Evolutionary conservation across 2,113 vertebrate genomes (phyloP).

Genomic region (Ariopsis seemanni): DNA sequence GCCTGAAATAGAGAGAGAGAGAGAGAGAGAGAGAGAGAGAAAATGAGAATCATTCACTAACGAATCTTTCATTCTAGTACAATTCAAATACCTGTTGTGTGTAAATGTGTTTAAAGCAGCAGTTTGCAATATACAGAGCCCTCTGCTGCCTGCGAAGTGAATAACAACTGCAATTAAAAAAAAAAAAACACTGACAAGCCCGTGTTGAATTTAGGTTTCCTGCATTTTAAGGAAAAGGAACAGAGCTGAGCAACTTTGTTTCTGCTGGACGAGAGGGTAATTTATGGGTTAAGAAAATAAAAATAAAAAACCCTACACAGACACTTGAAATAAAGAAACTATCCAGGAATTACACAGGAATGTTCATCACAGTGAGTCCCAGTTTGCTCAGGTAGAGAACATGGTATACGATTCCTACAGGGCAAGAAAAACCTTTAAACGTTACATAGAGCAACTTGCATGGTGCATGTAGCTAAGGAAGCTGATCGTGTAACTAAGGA

Average conservation of each 20-base stretch:
- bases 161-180: not conserved
- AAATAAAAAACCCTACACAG: not conserved
- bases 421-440: not conserved
- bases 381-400: not conserved
- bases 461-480: not conserved
- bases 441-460: not conserved
- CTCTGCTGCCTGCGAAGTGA: not conserved
- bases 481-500: not conserved
- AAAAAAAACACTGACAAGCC: not conserved
- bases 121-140: slow-evolving; percentile 18
- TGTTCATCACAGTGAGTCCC: not conserved
- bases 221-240: not conserved
- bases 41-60: slow-evolving; percentile 65
- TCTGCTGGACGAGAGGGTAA: not conserved
- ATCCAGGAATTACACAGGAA: not conserved
- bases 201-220: not conserved
- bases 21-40: slow-evolving; percentile 75
- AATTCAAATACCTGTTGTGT: not conserved
- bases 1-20: slow-evolving; percentile 84
- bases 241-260: not conserved
- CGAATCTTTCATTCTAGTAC: not conserved
- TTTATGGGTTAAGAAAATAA: not conserved
- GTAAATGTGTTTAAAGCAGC: slow-evolving; percentile 8
- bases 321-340: not conserved
- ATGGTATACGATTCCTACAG: not conserved